A percentile compares a stretch with the other conserved stretches of the same genome.
phyloP scores from a whole-genome alignment of 1,140 invertebrate genomes.

The Ostrea edulis region DNA sequence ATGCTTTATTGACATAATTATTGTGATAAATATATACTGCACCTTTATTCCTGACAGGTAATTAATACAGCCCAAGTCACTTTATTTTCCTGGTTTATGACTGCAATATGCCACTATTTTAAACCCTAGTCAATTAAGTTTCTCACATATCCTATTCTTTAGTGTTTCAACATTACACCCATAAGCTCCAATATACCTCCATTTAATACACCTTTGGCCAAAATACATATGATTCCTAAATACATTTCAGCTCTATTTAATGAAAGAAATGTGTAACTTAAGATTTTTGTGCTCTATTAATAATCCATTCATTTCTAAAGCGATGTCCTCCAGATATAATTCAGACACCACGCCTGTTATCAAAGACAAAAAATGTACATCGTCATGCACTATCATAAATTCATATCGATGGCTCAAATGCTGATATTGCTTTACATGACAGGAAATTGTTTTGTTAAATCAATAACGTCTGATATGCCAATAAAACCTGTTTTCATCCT shows the following conservation, averaged over 20 bases:
- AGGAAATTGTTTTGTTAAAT: constrained; percentile 30
- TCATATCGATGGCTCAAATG: constrained; percentile 13
- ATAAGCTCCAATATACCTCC: constrained; percentile 4
- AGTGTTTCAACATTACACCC: not conserved
- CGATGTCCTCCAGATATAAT: no score
- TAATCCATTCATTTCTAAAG: not conserved
- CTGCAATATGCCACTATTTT: not conserved
- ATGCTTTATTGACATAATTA: constrained; percentile 34
- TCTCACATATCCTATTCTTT: constrained; percentile 18
- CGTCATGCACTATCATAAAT: no score
- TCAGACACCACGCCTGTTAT: no score
- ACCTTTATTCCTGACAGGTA: not conserved
- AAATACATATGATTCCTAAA: constrained; percentile 7
- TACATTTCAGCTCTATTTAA: not conserved
- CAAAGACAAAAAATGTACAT: no score
- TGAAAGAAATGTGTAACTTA: constrained; percentile 21
- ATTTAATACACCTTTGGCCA: not conserved
- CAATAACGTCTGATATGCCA: constrained; percentile 26
- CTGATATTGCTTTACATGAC: constrained; percentile 7
- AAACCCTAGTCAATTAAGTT: not conserved
- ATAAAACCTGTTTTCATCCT: constrained; percentile 11
- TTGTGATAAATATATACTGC: constrained; percentile 33
- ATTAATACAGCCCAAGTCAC: constrained; percentile 10
- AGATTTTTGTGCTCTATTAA: not conserved
- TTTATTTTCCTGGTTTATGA: not conserved